Conservation (phyloP, 2,888 invertebrate genomes). For the Rhagonycha fulva region DNA sequence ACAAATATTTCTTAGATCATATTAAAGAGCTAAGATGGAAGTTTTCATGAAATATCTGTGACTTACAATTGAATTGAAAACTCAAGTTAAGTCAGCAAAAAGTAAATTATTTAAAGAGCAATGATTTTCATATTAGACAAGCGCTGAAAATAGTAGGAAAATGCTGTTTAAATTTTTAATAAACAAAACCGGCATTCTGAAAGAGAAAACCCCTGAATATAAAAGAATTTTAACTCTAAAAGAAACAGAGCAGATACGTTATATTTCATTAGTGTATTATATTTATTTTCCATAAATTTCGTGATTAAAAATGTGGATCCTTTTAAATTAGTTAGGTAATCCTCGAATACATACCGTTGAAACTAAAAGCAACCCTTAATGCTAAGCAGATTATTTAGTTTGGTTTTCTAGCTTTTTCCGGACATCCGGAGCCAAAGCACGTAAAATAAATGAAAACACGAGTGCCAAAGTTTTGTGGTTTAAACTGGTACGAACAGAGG, state of each 20-base stretch:
- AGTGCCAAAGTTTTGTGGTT: conserved; percentile 21
- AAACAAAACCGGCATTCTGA: neutral
- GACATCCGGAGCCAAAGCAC: conserved; percentile 9
- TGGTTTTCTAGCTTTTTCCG: conserved; percentile 11
- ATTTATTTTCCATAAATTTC: neutral
- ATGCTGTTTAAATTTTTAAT: neutral
- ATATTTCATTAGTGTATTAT: neutral
- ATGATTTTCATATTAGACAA: neutral
- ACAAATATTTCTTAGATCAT: neutral
- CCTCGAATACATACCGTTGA: neutral
- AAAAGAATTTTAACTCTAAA: neutral
- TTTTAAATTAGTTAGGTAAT: neutral
- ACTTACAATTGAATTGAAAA: neutral
- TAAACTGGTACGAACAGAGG: conserved; percentile 21
- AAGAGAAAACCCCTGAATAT: neutral
- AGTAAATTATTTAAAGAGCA: too few relatives aligned
- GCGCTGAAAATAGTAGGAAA: neutral
- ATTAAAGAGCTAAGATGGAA: neutral
- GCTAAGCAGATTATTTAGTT: conserved; percentile 12
- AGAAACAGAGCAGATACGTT: neutral
- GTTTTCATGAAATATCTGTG: neutral
- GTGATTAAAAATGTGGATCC: neutral
- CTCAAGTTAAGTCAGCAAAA: too few relatives aligned
- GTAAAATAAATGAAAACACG: conserved; percentile 23
- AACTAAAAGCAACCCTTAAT: neutral